Conservation (phyloP, 2,888 invertebrate genomes). For the Cosmopolites sordidus region DNA sequence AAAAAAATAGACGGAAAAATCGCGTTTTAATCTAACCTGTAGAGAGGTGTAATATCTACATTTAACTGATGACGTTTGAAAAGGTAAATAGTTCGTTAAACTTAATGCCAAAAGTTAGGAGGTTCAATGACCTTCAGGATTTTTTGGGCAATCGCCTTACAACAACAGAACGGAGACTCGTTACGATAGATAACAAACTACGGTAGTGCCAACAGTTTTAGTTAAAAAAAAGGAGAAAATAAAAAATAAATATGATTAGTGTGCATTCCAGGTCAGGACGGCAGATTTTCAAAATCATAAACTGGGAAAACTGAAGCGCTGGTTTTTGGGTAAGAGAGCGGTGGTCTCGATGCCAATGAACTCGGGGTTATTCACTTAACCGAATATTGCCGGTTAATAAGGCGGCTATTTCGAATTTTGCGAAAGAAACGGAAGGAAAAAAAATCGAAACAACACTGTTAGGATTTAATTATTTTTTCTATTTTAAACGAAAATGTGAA, state of each 20-base stretch:
- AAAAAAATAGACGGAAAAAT: not conserved
- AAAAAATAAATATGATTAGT: too few relatives aligned
- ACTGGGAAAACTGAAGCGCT: slow-evolving; percentile 17
- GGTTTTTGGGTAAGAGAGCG: slow-evolving; percentile 33
- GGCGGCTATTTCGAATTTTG: not conserved
- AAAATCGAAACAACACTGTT: not conserved
- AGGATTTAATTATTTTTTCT: slow-evolving; percentile 28
- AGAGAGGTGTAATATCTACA: slow-evolving; percentile 2
- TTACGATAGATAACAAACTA: not conserved
- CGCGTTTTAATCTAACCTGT: too few relatives aligned
- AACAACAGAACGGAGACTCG: not conserved
- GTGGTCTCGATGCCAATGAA: slow-evolving; percentile 45
- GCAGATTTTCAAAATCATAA: too few relatives aligned
- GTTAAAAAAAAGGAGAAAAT: too few relatives aligned
- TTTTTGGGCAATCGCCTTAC: slow-evolving; percentile 18
- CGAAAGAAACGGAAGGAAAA: too few relatives aligned
- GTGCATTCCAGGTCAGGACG: too few relatives aligned
- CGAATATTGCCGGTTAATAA: slow-evolving; percentile 32
- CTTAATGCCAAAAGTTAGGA: slow-evolving; percentile 24
- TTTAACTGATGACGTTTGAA: slow-evolving; percentile 7
- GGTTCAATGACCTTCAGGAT: slow-evolving; percentile 26
- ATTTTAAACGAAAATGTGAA: slow-evolving; percentile 45
- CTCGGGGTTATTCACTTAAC: slow-evolving; percentile 48
- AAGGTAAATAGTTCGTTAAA: slow-evolving; percentile 25
- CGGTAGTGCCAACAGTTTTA: too few relatives aligned